Percentiles rank a stretch among this genome's conserved stretches.
phyloP scores from a whole-genome alignment of 2,888 invertebrate species.

The Heliconius hortense region DNA sequence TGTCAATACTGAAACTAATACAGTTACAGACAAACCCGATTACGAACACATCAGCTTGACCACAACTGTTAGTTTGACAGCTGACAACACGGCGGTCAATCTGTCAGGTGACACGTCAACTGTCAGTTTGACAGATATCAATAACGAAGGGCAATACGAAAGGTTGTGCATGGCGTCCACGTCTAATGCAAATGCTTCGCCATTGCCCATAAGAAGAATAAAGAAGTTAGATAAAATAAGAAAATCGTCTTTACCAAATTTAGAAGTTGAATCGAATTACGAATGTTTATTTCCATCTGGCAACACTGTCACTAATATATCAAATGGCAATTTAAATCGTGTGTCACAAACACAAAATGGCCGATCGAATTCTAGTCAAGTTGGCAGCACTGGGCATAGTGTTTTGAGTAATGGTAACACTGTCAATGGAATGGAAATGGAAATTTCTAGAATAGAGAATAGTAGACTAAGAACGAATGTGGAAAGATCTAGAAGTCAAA shows the following conservation, averaged over 20 bases:
- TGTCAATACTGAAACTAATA: conserved; percentile 67
- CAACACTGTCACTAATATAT: conserved; percentile 50
- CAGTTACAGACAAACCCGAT: conserved; percentile 61
- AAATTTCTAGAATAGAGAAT: conserved; percentile 44
- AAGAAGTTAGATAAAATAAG: conserved; percentile 58
- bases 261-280: conserved; percentile 66
- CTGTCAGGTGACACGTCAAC: conserved; percentile 52
- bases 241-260: conserved; percentile 69
- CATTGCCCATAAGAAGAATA: conserved; percentile 56
- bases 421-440: conserved; percentile 2
- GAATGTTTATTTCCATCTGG: conserved; percentile 63
- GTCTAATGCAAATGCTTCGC: conserved; percentile 56
- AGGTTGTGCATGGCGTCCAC: conserved; percentile 71
- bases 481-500: conserved; percentile 70
- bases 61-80: conserved; percentile 62
- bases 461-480: conserved; percentile 55
- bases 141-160: conserved; percentile 58
- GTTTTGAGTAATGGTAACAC: conserved; percentile 12
- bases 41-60: conserved; percentile 74
- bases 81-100: conserved; percentile 44
- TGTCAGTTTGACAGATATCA: conserved; percentile 52
- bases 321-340: conserved; percentile 44
- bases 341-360: conserved; percentile 15
- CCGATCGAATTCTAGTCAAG: conserved; percentile 25
- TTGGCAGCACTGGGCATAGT: conserved; percentile 26